Base-by-base conservation (phyloP, 2,888 invertebrate species). In the Caenorhabditis sp. region DNA sequence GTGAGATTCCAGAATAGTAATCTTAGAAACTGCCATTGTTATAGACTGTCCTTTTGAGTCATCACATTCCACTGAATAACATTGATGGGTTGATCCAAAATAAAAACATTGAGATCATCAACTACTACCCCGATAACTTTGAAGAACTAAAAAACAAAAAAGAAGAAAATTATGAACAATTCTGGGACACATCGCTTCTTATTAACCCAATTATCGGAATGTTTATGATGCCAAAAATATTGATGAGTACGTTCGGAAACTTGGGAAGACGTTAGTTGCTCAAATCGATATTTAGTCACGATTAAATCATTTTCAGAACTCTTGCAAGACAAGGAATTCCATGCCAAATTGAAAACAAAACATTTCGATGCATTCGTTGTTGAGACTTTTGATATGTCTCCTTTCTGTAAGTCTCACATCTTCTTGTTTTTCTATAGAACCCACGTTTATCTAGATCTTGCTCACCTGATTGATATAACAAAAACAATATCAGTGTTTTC, bases 401-500 rank as follows among this genome's bases (percentile, higher is more conserved):
- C 43, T 10, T 43, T 43, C 17, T 43, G 43, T 43, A 14, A 43
- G 43, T 43, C n/a, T n/a, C n/a, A n/a, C n/a, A n/a, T n/a, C n/a
- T n/a, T n/a, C n/a, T n/a, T n/a, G n/a, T n/a, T n/a, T 31, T 43
- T n/a, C n/a, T n/a, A n/a, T n/a, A n/a, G n/a, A n/a, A n/a, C n/a
- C n/a, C n/a, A n/a, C n/a, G n/a, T n/a, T n/a, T n/a, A n/a, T n/a
- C n/a, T 14, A 43, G 43, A 43, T 43, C 17, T 43, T 7, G 43
- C 10, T 3, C 23, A 59, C 8, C 26, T 65, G 26, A 59, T 54
- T 3, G 59, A 59, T 49, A 52, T 52, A 23, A 49, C 63, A 21
- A 56, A 59, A 25, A 60, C 53, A n/a, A 63, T 69, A 26, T 50
- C 59, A 21, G 49, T 52, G 27, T 52, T 63, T 21, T 59, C 66